Evolutionary conservation across 2,888 invertebrate genomes (phyloP), one percentile per base, ranked within the genome.

Genomic region (Notocelia uddmanniana): DNA sequence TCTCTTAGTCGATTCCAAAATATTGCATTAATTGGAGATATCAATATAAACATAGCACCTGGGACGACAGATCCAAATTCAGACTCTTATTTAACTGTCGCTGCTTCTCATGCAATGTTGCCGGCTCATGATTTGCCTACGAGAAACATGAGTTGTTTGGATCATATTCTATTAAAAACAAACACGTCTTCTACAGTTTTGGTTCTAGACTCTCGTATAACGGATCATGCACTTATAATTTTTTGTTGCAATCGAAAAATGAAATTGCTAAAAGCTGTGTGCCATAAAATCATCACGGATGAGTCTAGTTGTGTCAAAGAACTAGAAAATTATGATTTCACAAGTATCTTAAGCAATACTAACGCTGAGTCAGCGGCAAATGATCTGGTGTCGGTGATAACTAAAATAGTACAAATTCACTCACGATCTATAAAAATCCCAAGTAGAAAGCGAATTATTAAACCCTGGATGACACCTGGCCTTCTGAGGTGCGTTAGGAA

Each of bases 351-450:
- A 3, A 21, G 15, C 3, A 23, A 15, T n/a, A 6, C 31, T 15
- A 45, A 69, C 26, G 26, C 62, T n/a, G 45, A 62, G 18, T 19
- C 11, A 15, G 69, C 69, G 21, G 48, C 62, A 26, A n/a, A n/a
- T n/a, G n/a, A n/a, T n/a, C n/a, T n/a, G n/a, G n/a, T n/a, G n/a
- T n/a, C n/a, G n/a, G n/a, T n/a, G n/a, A n/a, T n/a, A n/a, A n/a
- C n/a, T n/a, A n/a, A n/a, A n/a, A n/a, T n/a, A n/a, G n/a, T n/a
- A n/a, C n/a, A n/a, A n/a, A n/a, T n/a, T n/a, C n/a, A n/a, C n/a
- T n/a, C n/a, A n/a, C n/a, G n/a, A n/a, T n/a, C n/a, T n/a, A n/a
- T n/a, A n/a, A n/a, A n/a, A n/a, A n/a, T n/a, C n/a, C n/a, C n/a
- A n/a, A n/a, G n/a, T n/a, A n/a, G n/a, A n/a, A n/a, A n/a, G n/a